A percentile compares a stretch with the other conserved stretches of the same genome.
These are phyloP conservation scores for Ashinkailepas kermadecensis DNA, from an alignment of 2,888 invertebrate genomes.

Conservation along the genomic window DNA sequence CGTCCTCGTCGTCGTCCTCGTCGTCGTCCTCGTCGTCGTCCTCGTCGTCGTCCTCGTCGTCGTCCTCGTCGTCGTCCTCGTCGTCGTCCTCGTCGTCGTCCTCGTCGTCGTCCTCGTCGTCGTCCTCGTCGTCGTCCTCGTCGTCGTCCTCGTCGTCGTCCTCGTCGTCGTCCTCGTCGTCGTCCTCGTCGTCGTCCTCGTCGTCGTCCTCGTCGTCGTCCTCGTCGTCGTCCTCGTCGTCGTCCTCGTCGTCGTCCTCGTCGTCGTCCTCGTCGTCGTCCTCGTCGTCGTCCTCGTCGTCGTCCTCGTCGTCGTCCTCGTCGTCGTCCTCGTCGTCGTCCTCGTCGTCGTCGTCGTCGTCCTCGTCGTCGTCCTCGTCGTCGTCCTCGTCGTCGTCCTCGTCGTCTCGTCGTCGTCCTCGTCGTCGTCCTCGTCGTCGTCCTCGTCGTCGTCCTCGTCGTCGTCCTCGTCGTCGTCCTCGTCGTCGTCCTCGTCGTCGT, in stretches of 20 bases:
- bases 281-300: background rate
- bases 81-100: conserved; percentile 25
- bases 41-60: conserved; percentile 27
- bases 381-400: too few relatives aligned
- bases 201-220: conserved; percentile 9
- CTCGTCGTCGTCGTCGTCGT: background rate
- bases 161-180: conserved; percentile 3
- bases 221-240: conserved; percentile 4
- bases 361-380: background rate
- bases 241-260: conserved; percentile 8
- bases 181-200: conserved; percentile 4
- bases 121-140: conserved; percentile 3
- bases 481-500: too few relatives aligned
- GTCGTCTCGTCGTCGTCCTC: too few relatives aligned
- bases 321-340: background rate
- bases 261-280: background rate
- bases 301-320: conserved; percentile 6
- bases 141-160: conserved; percentile 9
- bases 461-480: too few relatives aligned
- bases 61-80: conserved; percentile 26
- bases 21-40: conserved; percentile 28
- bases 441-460: too few relatives aligned
- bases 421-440: too few relatives aligned
- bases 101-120: conserved; percentile 3
- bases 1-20: conserved; percentile 28